phyloP scores from a whole-genome alignment of 2,888 invertebrate genomes.

The Caenorhabditis imperialis region DNA sequence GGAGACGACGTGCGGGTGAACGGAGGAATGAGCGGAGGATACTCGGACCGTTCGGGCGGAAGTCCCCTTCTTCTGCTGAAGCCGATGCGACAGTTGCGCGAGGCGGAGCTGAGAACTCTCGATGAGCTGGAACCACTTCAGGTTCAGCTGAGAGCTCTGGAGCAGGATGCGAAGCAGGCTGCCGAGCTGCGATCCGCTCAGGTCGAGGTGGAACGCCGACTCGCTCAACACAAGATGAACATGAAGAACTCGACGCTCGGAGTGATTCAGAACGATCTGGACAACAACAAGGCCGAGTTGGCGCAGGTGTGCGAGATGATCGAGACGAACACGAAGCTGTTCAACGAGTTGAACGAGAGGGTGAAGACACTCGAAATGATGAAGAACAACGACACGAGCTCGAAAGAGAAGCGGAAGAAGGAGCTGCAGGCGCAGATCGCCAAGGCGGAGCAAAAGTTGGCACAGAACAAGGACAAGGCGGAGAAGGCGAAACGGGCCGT shows the following conservation, averaged over 20 bases:
- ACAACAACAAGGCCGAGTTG: constrained; percentile 16
- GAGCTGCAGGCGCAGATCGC: constrained; percentile 22
- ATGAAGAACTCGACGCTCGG: constrained; percentile 59
- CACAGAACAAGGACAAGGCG: constrained; percentile 8
- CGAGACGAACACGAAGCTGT: constrained; percentile 6
- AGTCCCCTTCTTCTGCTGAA: constrained; percentile 52
- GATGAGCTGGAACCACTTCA: constrained; percentile 85
- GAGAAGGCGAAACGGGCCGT: constrained; percentile 24
- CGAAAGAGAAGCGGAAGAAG: constrained; percentile 55
- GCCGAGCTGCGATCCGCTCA: neutral
- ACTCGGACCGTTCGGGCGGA: neutral
- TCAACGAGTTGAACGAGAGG: constrained; percentile 42
- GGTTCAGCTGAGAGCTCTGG: constrained; percentile 81
- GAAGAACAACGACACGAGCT: constrained; percentile 64
- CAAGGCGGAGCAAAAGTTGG: constrained; percentile 8
- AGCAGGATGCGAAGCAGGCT: neutral
- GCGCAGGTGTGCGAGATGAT: constrained; percentile 4
- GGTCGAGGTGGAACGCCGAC: too few relatives aligned
- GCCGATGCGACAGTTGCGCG: neutral
- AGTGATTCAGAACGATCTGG: constrained; percentile 58
- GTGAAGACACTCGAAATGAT: constrained; percentile 54
- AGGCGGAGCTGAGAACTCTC: constrained; percentile 80
- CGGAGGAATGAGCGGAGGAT: constrained; percentile 91
- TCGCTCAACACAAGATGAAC: constrained; percentile 51
- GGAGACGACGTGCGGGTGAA: constrained; percentile 93